Evolutionary conservation across 1,140 invertebrate genomes (phyloP), one percentile per base, ranked within the genome.

Genomic region (Uloborus diversus): DNA sequence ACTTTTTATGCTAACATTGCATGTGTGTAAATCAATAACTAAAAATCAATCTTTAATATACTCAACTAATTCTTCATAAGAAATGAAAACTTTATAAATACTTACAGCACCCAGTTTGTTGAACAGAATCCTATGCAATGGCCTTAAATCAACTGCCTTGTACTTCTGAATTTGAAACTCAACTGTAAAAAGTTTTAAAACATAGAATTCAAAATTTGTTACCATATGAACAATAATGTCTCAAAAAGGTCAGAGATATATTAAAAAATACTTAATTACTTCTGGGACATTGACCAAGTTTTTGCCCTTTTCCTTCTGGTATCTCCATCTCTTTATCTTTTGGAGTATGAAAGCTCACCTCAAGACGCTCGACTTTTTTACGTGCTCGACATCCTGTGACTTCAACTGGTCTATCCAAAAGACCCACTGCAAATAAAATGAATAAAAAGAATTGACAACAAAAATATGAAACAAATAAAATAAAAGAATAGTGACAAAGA

Each of bases 341-440:
- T 33, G 84, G 37, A 56, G 69, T 80, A 70, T 79, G 78, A 30
- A 82, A 80, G 56, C 84, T 84, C 49, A 86, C 80, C 49, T 84
- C 84, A 25, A 88, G 83, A 27, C 86, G 83, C 47, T 87, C 85
- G 4, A 86, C 85, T 68, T 86, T 86, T 81, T 86, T 87, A 30
- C 86, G 83, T 64, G 88, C 86, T 51, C 86, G 79, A 28, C 85
- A 82, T 83, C 86, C 49, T 83, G 84, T 80, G 78, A 84, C 83
- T 84, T 86, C 79, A 27, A 88, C 65, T 5, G 87, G 86, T 64
- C 84, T 82, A 75, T 88, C 87, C 23, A 87, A 81, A 1, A 88
- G 76, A 3, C 79, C 82, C 7, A 82, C 83, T 76, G 27, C 42
- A 57, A 64, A 37, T 49, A 4, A 49, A 49, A 11, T 37, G 28